A percentile compares a stretch with the other conserved stretches of the same genome.
Conservation (phyloP, 2,888 invertebrate species). For the Andrena hattorfiana region DNA sequence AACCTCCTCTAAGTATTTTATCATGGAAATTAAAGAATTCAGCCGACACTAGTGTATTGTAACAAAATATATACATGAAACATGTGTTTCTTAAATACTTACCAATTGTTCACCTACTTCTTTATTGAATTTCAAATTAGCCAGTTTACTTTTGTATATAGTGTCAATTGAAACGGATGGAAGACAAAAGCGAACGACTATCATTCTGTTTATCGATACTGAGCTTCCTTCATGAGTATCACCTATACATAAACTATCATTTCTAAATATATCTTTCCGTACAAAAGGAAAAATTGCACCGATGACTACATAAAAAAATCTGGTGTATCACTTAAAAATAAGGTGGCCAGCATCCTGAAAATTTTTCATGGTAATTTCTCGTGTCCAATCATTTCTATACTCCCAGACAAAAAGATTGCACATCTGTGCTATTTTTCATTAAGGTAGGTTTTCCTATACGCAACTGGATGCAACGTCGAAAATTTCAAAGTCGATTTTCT, state of each 20-base stretch:
- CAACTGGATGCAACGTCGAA: too few species aligned
- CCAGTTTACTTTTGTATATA: background rate
- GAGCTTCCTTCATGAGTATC: background rate
- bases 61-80: background rate
- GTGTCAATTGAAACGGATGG: conserved; percentile 27
- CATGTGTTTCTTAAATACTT: background rate
- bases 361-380: too few species aligned
- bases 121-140: background rate
- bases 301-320: too few species aligned
- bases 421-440: too few species aligned
- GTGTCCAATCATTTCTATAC: too few species aligned
- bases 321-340: too few species aligned
- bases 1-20: background rate
- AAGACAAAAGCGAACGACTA: conserved; percentile 25
- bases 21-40: background rate
- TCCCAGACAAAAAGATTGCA: too few species aligned
- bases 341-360: too few species aligned
- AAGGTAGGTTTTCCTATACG: too few species aligned
- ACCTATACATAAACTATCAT: background rate
- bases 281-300: too few species aligned
- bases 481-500: too few species aligned
- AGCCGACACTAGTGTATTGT: background rate
- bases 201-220: conserved; percentile 20
- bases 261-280: too few species aligned
- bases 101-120: background rate